Conservation (phyloP, 2,113 vertebrate species). For the Herpailurus yagouaroundi region DNA sequence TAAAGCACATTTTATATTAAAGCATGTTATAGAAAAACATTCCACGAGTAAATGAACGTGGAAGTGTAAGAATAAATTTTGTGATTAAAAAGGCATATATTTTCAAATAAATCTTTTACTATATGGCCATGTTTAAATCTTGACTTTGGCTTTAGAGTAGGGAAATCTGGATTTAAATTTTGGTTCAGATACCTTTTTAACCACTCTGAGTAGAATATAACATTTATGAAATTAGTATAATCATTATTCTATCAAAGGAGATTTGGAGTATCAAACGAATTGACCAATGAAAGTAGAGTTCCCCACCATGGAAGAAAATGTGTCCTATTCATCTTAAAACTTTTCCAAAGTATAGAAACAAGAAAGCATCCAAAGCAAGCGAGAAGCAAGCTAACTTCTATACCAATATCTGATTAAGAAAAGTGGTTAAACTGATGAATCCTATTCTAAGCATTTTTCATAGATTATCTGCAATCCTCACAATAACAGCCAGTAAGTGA, state of each 20-base stretch:
- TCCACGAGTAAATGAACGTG: not conserved
- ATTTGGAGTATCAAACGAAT: not conserved
- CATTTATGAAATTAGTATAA: not conserved
- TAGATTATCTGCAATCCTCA: not conserved
- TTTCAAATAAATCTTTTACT: constrained; percentile 23
- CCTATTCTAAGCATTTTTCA: not conserved
- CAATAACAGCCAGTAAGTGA: not conserved
- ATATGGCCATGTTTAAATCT: not conserved
- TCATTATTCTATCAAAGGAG: constrained; percentile 28
- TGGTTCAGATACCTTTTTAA: not conserved
- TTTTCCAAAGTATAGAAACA: not conserved
- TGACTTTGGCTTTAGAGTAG: not conserved
- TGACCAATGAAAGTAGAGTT: not conserved
- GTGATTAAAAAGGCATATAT: not conserved
- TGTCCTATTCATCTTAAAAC: not conserved
- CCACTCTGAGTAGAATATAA: not conserved
- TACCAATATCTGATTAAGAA: not conserved
- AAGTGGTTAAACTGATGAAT: not conserved
- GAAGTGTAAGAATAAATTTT: not conserved
- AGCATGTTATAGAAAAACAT: not conserved
- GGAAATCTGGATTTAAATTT: not conserved
- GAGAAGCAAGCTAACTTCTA: not conserved
- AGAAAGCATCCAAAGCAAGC: not conserved
- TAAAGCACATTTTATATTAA: not conserved
- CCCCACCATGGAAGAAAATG: not conserved